These are phyloP conservation scores for Zosterops hypoxanthus DNA, from an alignment of 2,113 vertebrate species.

Conservation along the genomic window DNA sequence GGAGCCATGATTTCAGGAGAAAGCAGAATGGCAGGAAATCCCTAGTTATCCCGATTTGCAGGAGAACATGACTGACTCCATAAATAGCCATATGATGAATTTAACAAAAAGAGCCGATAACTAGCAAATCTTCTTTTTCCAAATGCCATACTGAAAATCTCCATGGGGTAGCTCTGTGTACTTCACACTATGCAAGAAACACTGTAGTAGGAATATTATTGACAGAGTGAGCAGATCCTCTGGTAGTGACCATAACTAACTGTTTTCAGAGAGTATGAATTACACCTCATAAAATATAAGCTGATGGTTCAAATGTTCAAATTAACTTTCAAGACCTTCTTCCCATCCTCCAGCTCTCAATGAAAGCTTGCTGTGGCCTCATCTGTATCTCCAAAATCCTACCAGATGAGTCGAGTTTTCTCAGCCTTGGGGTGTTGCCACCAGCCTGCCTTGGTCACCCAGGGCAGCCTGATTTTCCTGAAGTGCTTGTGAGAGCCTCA, in stretches of 20 bases:
- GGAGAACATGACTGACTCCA: background rate
- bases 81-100: background rate
- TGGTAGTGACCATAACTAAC: background rate
- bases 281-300: background rate
- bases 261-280: background rate
- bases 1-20: background rate
- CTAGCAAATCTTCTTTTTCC: background rate
- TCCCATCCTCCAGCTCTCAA: background rate
- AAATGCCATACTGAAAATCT: background rate
- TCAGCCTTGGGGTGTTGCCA: background rate
- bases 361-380: background rate
- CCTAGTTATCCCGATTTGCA: background rate
- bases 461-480: background rate
- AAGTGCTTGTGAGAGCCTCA: background rate
- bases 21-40: background rate
- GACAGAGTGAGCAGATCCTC: background rate
- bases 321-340: background rate
- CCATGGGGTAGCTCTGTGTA: background rate
- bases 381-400: background rate
- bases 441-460: background rate
- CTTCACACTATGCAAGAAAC: background rate
- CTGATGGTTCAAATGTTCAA: background rate
- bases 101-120: background rate
- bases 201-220: background rate
- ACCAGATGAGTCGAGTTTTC: fast-evolving